A percentile compares a stretch with the other conserved stretches of the same genome.
Evolutionary conservation across 2,113 vertebrate genomes (phyloP).

Genomic region (Glareola pratincola): DNA sequence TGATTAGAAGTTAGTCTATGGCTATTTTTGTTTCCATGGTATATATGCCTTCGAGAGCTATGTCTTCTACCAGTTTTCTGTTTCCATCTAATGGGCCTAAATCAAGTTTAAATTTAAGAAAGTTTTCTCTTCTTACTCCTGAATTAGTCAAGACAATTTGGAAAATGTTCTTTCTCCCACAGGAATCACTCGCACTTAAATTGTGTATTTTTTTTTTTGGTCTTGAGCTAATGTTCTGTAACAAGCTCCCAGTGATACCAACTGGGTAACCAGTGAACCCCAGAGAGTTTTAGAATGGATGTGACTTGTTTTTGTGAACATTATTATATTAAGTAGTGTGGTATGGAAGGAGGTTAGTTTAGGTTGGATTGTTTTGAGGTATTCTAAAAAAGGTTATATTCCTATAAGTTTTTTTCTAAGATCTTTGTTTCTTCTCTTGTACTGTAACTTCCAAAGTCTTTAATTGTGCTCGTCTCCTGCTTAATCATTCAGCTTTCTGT

Average conservation of each 20-base stretch:
- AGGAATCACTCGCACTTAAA: background rate
- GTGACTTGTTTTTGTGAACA: rapidly evolving
- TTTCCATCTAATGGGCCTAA: background rate
- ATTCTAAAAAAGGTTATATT: background rate
- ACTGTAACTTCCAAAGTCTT: background rate
- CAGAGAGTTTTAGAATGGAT: background rate
- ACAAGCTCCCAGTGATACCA: background rate
- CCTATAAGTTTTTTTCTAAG: background rate
- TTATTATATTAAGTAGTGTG: background rate
- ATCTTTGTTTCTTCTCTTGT: background rate
- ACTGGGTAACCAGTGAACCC: background rate
- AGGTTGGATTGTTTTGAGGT: background rate
- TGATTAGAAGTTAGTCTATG: background rate
- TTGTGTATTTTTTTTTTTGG: background rate
- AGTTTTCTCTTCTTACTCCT: background rate
- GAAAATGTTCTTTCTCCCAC: background rate
- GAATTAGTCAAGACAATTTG: background rate
- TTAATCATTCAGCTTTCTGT: background rate
- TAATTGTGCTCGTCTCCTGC: background rate
- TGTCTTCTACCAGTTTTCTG: background rate
- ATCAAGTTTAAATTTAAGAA: background rate
- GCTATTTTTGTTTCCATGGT: background rate
- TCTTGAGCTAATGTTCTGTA: background rate
- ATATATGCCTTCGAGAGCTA: background rate
- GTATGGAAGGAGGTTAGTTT: background rate